Evolutionary conservation across 1,140 invertebrate genomes (phyloP).

Genomic region (Chironomus striatipennis): DNA sequence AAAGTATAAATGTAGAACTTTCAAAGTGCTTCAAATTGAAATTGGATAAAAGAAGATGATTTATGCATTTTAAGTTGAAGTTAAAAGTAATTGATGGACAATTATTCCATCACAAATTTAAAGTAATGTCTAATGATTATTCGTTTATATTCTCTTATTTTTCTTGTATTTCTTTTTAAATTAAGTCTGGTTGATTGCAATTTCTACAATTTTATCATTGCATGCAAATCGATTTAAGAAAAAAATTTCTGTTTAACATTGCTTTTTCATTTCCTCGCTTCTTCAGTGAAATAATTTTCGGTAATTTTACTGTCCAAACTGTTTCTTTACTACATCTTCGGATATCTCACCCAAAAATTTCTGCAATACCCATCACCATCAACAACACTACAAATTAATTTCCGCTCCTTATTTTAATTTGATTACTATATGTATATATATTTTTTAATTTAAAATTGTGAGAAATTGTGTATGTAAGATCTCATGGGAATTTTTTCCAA

Average conservation of each 20-base stretch:
- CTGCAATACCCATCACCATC: not conserved
- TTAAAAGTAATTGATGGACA: not conserved
- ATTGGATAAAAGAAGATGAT: not conserved
- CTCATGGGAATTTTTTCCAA: not conserved
- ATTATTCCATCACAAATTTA: slow-evolving; percentile 9
- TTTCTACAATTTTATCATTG: slow-evolving; percentile 3
- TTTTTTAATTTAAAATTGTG: no score
- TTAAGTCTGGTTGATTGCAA: not conserved
- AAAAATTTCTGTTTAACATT: not conserved
- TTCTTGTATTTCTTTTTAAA: not conserved
- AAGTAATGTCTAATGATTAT: not conserved
- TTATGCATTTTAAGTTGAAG: no score
- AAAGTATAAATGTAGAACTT: slow-evolving; percentile 29
- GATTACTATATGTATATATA: not conserved
- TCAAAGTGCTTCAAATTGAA: slow-evolving; percentile 21
- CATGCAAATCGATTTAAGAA: not conserved
- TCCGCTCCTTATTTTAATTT: slow-evolving; percentile 19
- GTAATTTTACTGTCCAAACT: slow-evolving; percentile 20
- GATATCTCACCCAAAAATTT: not conserved
- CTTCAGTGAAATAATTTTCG: slow-evolving; percentile 22
- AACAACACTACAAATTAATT: slow-evolving; percentile 16
- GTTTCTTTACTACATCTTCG: not conserved
- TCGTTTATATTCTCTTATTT: not conserved
- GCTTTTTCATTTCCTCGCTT: not conserved
- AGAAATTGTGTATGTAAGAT: not conserved